phyloP scores from a whole-genome alignment of 1,140 invertebrate species.

The Drosophila ambigua region DNA sequence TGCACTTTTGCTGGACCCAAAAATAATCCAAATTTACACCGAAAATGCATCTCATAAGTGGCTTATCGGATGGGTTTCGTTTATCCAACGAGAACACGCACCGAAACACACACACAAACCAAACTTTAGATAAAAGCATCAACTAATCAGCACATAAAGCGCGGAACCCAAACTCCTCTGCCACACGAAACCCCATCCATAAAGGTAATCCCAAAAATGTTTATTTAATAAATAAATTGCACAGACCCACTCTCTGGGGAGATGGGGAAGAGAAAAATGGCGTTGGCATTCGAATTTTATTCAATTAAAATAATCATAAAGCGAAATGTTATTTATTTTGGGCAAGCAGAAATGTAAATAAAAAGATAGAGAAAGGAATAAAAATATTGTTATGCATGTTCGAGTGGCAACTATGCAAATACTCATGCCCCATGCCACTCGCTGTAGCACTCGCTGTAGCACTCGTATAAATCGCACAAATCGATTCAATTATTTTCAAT shows the following conservation, averaged over 20 bases:
- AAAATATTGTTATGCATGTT: slow-evolving; percentile 41
- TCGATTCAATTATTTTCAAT: slow-evolving; percentile 44
- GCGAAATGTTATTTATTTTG: slow-evolving; percentile 39
- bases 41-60: background rate
- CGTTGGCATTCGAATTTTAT: slow-evolving; percentile 29
- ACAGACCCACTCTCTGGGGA: no score
- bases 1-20: background rate
- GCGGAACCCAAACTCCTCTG: slow-evolving; percentile 2
- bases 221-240: slow-evolving; percentile 73
- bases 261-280: background rate
- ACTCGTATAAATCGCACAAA: slow-evolving; percentile 12
- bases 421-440: background rate
- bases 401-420: slow-evolving; percentile 18
- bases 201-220: slow-evolving; percentile 60
- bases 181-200: slow-evolving; percentile 27
- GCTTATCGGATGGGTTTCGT: slow-evolving; percentile 27
- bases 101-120: slow-evolving; percentile 18
- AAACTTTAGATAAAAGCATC: slow-evolving; percentile 40
- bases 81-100: slow-evolving; percentile 22
- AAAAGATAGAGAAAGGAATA: background rate
- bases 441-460: no score
- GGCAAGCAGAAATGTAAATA: slow-evolving; percentile 35
- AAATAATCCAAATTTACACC: background rate
- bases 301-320: slow-evolving; percentile 70
- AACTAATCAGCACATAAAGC: slow-evolving; percentile 30